These are phyloP conservation scores for Arbacia lixula DNA, from an alignment of 53 echinoderm and acorn worm genomes.

Conservation along the genomic window DNA sequence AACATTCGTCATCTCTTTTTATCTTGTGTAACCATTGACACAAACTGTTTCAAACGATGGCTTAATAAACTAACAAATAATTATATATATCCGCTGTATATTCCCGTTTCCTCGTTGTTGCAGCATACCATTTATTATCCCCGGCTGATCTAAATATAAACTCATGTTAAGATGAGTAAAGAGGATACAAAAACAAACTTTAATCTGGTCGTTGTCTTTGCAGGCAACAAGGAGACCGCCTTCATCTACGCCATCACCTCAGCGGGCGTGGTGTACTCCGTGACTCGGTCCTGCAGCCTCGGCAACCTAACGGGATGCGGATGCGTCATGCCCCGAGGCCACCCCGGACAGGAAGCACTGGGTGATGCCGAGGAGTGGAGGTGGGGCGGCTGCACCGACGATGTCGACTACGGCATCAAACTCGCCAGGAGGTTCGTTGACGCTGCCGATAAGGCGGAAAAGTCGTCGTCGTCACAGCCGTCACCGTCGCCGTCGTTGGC, in stretches of 20 bases:
- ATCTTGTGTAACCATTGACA: too few relatives aligned
- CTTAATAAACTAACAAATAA: too few relatives aligned
- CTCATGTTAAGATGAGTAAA: neutral
- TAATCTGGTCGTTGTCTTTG: neutral
- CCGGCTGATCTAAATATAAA: too few relatives aligned
- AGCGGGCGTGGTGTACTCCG: conserved; percentile 88
- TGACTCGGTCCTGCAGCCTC: conserved; percentile 77
- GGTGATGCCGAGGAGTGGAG: conserved; percentile 70
- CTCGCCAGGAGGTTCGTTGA: conserved; percentile 89
- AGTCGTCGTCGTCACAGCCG: conserved; percentile 8
- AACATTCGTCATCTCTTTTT: too few relatives aligned
- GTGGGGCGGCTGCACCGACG: conserved; percentile 96
- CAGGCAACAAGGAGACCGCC: conserved; percentile 79
- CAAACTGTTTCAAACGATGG: too few relatives aligned
- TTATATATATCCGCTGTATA: too few relatives aligned
- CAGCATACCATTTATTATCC: too few relatives aligned
- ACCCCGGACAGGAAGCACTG: conserved; percentile 36
- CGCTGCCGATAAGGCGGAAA: conserved; percentile 36
- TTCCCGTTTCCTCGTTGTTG: too few relatives aligned
- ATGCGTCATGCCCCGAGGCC: conserved; percentile 53
- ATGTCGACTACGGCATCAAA: conserved; percentile 73
- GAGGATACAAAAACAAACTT: too few relatives aligned
- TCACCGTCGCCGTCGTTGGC: neutral
- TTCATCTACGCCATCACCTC: conserved; percentile 95
- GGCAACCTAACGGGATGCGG: conserved; percentile 87